These are phyloP conservation scores for Petromus typicus DNA, from an alignment of 2,113 vertebrate genomes.

Conservation along the genomic window DNA sequence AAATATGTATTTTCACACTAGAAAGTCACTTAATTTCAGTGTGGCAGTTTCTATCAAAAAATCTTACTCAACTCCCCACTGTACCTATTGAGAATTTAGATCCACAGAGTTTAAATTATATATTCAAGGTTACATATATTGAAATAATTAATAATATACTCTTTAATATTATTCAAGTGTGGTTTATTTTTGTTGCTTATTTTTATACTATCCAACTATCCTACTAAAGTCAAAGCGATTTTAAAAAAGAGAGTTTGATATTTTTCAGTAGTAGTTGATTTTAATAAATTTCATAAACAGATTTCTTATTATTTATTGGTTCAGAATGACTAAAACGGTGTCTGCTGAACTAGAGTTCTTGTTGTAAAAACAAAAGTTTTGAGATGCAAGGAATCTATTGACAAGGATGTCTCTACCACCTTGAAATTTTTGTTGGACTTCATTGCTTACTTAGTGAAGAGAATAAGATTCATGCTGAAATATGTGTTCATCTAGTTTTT, in stretches of 20 bases:
- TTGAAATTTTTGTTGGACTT: constrained; percentile 14
- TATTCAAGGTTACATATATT: neutral
- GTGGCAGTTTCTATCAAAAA: neutral
- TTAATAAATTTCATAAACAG: neutral
- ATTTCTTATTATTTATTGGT: neutral
- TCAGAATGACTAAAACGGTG: neutral
- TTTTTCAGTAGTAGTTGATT: neutral
- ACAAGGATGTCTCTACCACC: neutral
- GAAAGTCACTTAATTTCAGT: neutral
- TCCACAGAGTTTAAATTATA: neutral
- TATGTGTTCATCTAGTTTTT: neutral
- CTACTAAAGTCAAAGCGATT: neutral
- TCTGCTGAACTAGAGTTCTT: neutral
- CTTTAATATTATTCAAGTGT: neutral
- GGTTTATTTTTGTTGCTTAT: neutral
- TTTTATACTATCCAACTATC: neutral
- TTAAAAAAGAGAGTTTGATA: neutral
- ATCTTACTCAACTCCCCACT: neutral
- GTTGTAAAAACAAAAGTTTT: neutral
- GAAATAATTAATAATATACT: neutral
- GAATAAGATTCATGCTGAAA: neutral
- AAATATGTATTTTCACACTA: neutral
- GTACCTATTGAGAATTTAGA: neutral
- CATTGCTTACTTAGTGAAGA: neutral
- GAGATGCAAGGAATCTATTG: neutral